phyloP scores from a whole-genome alignment of 2,113 vertebrate genomes.

The Bufo bufo region DNA sequence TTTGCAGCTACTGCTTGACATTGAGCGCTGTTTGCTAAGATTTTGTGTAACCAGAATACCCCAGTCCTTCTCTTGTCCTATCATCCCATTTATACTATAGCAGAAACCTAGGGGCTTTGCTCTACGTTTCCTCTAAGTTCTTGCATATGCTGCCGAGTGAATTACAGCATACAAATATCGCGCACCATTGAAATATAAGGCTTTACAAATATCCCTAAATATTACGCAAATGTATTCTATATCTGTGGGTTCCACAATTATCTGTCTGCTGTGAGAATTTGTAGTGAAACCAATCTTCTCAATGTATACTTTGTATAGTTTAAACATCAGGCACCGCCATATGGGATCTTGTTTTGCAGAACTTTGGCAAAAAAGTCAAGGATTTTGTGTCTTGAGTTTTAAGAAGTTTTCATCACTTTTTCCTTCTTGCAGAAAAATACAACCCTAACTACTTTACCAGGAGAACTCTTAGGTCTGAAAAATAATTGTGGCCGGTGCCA shows the following conservation, averaged over 20 bases:
- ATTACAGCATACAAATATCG: no score
- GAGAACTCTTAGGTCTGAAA: conserved; percentile 69
- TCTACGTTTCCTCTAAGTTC: no score
- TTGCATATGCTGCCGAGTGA: no score
- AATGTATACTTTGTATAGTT: neutral
- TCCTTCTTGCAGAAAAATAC: conserved; percentile 75
- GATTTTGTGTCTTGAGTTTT: conserved; percentile 75
- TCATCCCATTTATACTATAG: no score
- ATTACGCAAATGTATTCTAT: neutral
- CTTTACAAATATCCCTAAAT: neutral
- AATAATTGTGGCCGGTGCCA: conserved; percentile 70
- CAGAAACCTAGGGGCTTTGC: no score
- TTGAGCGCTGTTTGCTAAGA: no score
- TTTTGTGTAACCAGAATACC: no score
- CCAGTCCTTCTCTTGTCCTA: no score
- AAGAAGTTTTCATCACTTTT: conserved; percentile 81
- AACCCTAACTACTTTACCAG: conserved; percentile 80
- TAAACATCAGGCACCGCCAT: conserved; percentile 54
- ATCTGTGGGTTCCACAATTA: neutral
- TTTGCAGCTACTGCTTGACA: no score
- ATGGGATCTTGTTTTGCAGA: conserved; percentile 72
- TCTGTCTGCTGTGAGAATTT: neutral
- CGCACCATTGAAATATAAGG: no score
- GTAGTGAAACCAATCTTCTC: neutral
- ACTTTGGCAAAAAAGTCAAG: conserved; percentile 71